Conservation (phyloP, 2,113 vertebrate species). For the Speoplatyrhinus poulsoni region DNA sequence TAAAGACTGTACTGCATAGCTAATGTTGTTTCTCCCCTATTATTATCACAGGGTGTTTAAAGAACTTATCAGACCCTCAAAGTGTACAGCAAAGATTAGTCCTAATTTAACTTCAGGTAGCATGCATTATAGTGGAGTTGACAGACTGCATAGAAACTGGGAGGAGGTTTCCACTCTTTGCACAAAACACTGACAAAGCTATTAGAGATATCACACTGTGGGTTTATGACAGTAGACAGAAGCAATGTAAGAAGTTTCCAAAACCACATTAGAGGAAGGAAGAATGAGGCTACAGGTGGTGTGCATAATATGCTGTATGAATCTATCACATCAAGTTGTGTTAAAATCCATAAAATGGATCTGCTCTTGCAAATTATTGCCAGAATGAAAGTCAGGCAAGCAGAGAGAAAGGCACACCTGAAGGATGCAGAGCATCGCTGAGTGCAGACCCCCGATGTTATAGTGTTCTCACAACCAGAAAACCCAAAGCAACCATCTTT, state of each 20-base stretch:
- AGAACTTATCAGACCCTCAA: constrained; percentile 24
- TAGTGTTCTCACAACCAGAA: constrained; percentile 38
- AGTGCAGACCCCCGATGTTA: constrained; percentile 22
- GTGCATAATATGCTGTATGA: constrained; percentile 54
- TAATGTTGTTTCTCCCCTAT: constrained; percentile 38
- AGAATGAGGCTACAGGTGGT: constrained; percentile 9
- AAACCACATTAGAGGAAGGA: constrained; percentile 39
- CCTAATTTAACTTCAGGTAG: constrained; percentile 28
- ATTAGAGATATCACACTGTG: constrained; percentile 13
- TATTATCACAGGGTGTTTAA: constrained; percentile 49
- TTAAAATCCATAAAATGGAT: constrained; percentile 55
- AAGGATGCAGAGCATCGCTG: constrained; percentile 53
- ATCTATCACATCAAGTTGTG: constrained; percentile 57
- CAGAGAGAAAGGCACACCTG: constrained; percentile 51
- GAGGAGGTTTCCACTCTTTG: constrained; percentile 12
- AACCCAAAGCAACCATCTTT: constrained; percentile 22
- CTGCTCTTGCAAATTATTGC: constrained; percentile 64
- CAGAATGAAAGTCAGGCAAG: constrained; percentile 72
- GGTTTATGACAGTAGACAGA: constrained; percentile 51
- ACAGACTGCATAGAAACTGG: neutral
- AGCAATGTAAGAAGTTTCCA: constrained; percentile 52
- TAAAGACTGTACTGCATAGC: constrained; percentile 44
- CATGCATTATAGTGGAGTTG: too few relatives aligned
- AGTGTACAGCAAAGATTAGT: constrained; percentile 24
- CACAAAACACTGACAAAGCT: constrained; percentile 19